Conservation (phyloP, 1,140 invertebrate genomes). For the Papilio helenus region DNA sequence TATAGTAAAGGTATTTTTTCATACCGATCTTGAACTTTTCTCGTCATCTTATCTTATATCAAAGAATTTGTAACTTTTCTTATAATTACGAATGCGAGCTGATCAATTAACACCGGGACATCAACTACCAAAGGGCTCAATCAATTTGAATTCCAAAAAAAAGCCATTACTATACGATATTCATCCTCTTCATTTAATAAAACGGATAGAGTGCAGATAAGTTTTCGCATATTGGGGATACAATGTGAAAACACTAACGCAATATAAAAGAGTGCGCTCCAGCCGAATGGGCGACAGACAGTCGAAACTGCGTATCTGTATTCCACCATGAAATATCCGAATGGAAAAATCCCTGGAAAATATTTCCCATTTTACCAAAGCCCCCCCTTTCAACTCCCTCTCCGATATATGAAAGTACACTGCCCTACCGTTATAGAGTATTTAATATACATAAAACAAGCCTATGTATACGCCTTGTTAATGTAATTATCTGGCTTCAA, state of each 20-base stretch:
- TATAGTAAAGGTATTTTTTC: too few species aligned
- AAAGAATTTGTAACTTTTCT: too few species aligned
- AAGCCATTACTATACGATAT: neutral
- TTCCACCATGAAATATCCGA: slow-evolving; percentile 41
- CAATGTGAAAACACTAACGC: slow-evolving; percentile 42
- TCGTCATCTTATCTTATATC: too few species aligned
- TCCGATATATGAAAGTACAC: slow-evolving; percentile 20
- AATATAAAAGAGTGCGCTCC: slow-evolving; percentile 47
- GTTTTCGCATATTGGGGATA: slow-evolving; percentile 11
- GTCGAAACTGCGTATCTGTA: slow-evolving; percentile 53
- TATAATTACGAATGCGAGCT: too few species aligned
- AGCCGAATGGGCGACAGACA: slow-evolving; percentile 45
- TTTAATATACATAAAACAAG: slow-evolving; percentile 42
- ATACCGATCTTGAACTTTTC: too few species aligned
- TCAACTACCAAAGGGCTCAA: neutral
- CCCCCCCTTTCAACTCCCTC: slow-evolving; percentile 41
- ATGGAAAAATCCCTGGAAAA: slow-evolving; percentile 57
- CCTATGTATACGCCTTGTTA: slow-evolving; percentile 52
- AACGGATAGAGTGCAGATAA: slow-evolving; percentile 19
- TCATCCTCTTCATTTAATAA: neutral
- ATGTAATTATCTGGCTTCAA: slow-evolving; percentile 77
- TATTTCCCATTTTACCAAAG: slow-evolving; percentile 53
- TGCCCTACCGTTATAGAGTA: slow-evolving; percentile 25
- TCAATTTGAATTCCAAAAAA: neutral
- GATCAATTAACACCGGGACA: too few species aligned